Base-by-base conservation (phyloP, 1,140 invertebrate species). In the Drosophila bifasciata region DNA sequence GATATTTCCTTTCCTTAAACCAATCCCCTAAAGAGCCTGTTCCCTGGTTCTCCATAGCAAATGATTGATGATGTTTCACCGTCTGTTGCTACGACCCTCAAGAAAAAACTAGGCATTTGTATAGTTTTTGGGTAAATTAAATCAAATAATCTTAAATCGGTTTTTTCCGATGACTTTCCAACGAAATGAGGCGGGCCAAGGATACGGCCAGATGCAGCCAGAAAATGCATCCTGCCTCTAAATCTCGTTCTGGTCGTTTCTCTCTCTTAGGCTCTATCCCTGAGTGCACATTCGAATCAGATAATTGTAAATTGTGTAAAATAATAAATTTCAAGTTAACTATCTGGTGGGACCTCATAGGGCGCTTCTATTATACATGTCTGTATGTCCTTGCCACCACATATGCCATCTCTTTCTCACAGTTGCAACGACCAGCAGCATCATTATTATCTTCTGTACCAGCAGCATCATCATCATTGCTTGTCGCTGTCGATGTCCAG, bases 301-400 rank as follows among this genome's bases (percentile, higher is more conserved):
- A 88, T 88, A 88, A 88, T 88, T 88, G 83, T 88, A 88, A 88
- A 88, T 88, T 88, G 78, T 88, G 83, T 88, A 88, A 88, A 88
- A 88, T 88, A 88, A 88, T 88, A 88, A 88, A 88, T 88, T 88
- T 88, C 71, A 69, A 88, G 83, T 88, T 88, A 88, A 88, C 83
- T 88, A 88, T 88, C 75, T 76, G 75, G 41, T 41, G 55, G 70
- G 83, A 88, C 83, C 78, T 61, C 83, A 88, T 83, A 72, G 75
- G 71, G 83, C 62, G 84, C 60, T 79, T 76, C 83, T 88, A 88
- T 86, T 77, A 66, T 52, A n/a, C n/a, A n/a, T n/a, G n/a, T n/a
- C n/a, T n/a, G n/a, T n/a, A 44, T 23, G 13, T 32, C n/a, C 21
- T 32, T 17, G 7, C 17, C n/a, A 13, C 17, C n/a, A 13, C 17